Conservation (phyloP, 2,888 invertebrate genomes). For the Andrena bucephala region DNA sequence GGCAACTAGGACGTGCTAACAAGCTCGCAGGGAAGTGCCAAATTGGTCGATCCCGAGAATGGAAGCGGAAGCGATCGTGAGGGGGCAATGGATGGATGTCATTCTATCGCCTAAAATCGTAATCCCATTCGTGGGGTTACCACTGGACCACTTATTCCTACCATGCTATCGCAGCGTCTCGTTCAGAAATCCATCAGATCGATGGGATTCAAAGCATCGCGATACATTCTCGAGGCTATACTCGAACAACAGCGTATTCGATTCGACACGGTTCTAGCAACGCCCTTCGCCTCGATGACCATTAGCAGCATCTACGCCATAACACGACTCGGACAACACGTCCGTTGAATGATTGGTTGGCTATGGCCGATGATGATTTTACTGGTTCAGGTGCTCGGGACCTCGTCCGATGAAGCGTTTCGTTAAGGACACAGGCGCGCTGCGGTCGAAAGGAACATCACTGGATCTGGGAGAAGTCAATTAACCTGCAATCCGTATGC, state of each 20-base stretch:
- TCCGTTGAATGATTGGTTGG: background rate
- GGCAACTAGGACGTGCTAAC: too few relatives aligned
- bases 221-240: background rate
- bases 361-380: background rate
- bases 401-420: background rate
- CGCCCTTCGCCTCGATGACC: conserved; percentile 2
- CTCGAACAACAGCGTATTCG: background rate
- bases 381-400: background rate
- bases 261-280: background rate
- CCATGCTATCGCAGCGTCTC: background rate
- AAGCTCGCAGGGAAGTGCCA: too few relatives aligned
- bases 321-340: background rate
- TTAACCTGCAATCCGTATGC: too few relatives aligned
- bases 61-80: background rate
- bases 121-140: background rate
- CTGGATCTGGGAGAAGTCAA: background rate
- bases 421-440: background rate
- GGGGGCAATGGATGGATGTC: background rate
- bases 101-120: background rate
- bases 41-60: background rate
- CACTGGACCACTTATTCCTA: background rate
- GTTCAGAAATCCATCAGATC: background rate
- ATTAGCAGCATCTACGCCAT: background rate
- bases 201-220: background rate
- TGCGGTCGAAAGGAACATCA: background rate